Base-by-base conservation (phyloP, 1,140 invertebrate species). In the Penaeus vannamei region DNA sequence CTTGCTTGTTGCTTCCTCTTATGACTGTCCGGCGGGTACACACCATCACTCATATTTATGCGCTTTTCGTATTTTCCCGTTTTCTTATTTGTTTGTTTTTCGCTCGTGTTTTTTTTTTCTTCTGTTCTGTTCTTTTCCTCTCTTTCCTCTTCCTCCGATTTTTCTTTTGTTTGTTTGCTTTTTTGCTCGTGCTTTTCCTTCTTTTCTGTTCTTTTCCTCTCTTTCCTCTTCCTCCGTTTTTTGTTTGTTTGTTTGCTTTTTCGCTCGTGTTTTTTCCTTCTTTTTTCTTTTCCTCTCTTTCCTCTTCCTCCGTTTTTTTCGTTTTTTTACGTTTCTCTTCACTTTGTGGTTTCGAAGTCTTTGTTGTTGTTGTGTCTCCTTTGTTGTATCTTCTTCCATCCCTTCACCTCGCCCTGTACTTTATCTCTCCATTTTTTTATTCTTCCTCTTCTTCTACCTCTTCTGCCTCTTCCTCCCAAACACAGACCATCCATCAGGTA, bases 41-140 rank as follows among this genome's bases (percentile, higher is more conserved):
- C 53, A 53, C 53, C 53, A 53, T 53, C 53, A 17, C 53, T 53
- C 53, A 53, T 53, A 17, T 53, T 53, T 14, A 53, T 53, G 53
- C 53, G 10, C 10, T 53, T 10, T 62, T 83, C 32, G n/a, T 29
- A n/a, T 83, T 83, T n/a, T 29, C 8, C 32, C n/a, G 23, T 42
- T 83, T 26, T 83, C 42, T 59, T 83, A 3, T 53, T 83, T 61
- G 46, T 60, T n/a, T 59, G 5, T 59, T n/a, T n/a, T 61, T 83
- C 10, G 4, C 0, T 83, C 59, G 20, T 22, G 14, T 83, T 59
- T 83, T 36, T 42, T 53, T 23, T 7, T 32, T 82, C 53, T n/a
- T 82, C 42, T 59, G 5, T 82, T 53, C 59, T 61, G 60, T 32
- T n/a, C 8, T 61, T 46, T 32, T 10, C 7, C 59, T 46, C 23